phyloP scores from a whole-genome alignment of 2,888 invertebrate genomes.

The Pammene fasciana region DNA sequence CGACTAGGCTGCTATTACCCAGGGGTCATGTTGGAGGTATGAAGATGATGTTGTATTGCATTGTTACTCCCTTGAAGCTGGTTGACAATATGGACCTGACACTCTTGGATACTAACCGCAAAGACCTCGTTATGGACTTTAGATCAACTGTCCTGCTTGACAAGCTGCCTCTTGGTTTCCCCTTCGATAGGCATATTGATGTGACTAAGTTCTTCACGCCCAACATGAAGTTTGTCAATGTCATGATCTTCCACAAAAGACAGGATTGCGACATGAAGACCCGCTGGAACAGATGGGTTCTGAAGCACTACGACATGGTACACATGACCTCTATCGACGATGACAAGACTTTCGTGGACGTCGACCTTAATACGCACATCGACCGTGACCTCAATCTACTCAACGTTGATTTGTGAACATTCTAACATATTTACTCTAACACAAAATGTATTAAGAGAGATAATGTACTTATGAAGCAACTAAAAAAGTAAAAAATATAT shows the following conservation, averaged over 20 bases:
- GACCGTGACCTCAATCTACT: constrained; percentile 46
- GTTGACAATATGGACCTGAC: constrained; percentile 68
- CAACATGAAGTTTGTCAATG: constrained; percentile 87
- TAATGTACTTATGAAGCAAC: neutral
- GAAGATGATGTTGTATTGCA: constrained; percentile 85
- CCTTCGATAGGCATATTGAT: constrained; percentile 87
- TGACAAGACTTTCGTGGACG: constrained; percentile 62
- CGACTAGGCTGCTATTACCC: constrained; percentile 87
- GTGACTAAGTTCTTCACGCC: constrained; percentile 84
- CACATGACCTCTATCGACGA: constrained; percentile 59
- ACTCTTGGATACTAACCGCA: constrained; percentile 73
- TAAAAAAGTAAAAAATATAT: neutral
- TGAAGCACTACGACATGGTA: constrained; percentile 65
- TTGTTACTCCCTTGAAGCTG: constrained; percentile 81
- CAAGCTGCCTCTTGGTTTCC: constrained; percentile 87
- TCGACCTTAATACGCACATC: constrained; percentile 55
- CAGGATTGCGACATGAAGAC: constrained; percentile 74
- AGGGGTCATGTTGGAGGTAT: constrained; percentile 87
- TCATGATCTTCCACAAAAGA: constrained; percentile 85
- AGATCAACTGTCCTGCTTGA: constrained; percentile 80
- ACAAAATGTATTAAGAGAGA: neutral
- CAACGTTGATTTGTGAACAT: constrained; percentile 46
- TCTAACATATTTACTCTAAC: neutral
- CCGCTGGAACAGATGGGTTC: constrained; percentile 69
- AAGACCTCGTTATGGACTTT: constrained; percentile 69